Base-by-base conservation (phyloP, 2,888 invertebrate genomes). In the Tetragonisca angustula region DNA sequence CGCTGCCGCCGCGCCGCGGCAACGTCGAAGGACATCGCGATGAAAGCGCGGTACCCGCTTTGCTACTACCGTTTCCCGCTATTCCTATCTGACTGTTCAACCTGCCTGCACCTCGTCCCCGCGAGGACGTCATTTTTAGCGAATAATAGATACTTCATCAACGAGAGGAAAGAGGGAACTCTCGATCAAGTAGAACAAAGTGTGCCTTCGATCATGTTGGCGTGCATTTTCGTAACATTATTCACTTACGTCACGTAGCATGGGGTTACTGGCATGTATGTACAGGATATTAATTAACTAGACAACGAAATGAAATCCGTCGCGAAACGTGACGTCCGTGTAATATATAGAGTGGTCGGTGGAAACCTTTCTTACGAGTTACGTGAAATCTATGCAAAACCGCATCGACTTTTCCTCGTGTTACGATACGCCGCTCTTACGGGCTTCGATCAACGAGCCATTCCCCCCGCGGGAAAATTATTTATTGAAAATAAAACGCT, bases 1-100 rank as follows among this genome's bases (percentile, higher is more conserved):
- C 84, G 83, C 52, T 64, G 71, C 72, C 67, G 65, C 76, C 43
- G 43, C 43, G 43, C 43, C 52, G 61, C 65, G 5, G 76, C 43
- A 61, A 52, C 83, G 75, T 50, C 79, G 84, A 83, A 83, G 80
- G 84, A 80, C 81, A 81, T 81, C 80, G 78, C 77, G 84, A 84
- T 79, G 77, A 84, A 85, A 84, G 84, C 77, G 84, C 49, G 27
- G 54, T 59, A 36, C 56, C 71, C 61, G 61, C 61, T 74, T 84
- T 71, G 81, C 81, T 32, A 21, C 15, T 52, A 43, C 52, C 24
- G 27, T 52, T 24, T 70, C 9, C 52, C 27, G 56, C 54, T 76
- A 49, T n/a, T 43, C 50, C 62, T 43, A 43, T 24, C 49, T 62
- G 61, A 70, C 76, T 36, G 50, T 49, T 24, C 61, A 54, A 64